Evolutionary conservation across 2,888 invertebrate genomes (phyloP), one percentile per base, ranked within the genome.

Genomic region (Piscicola geometra): DNA sequence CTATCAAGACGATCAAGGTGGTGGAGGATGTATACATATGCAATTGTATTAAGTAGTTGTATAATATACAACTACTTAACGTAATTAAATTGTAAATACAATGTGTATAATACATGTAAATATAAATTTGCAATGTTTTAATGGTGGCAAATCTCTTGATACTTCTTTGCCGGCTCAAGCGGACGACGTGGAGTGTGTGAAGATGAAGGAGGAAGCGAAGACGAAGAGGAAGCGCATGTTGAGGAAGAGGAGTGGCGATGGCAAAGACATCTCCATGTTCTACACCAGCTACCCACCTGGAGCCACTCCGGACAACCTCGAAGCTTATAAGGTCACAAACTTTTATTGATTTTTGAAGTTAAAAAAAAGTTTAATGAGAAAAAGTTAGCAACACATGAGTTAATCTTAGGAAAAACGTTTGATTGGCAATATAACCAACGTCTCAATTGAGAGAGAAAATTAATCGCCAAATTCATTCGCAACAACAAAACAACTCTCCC

Each of bases 221-320:
- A 68, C 71, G 68, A 71, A 71, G 33, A 52, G 36, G 18, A 66
- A 66, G 56, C 47, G 15, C 21, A 30, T 75, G 9, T 50, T 77
- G 21, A 69, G 73, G 35, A 64, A 71, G 47, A 68, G 77, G 18
- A 73, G 73, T 35, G 77, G 77, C 0, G 75, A 71, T 30, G 76
- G 77, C 5, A 73, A 74, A 9, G 77, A 79, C 70, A 72, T 77
- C 25, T 77, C 78, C n/a, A 75, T 72, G 36, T 25, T 77, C 33
- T 75, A 77, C 56, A 75, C 79, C 75, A 72, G 68, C 36, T 80
- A 80, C 76, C 79, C 79, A 1, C 71, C 76, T 0, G 78, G 80
- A 0, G 68, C 76, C 30, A 75, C 52, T 5, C 80, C 80, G 0
- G 78, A 78, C 35, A 75, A 79, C 52, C 78, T 80, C 3, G 75